Evolutionary conservation across 2,797 vertebrate genomes (phyloP), one percentile per base, ranked within the genome.

Genomic region (Trematomus bernacchii): DNA sequence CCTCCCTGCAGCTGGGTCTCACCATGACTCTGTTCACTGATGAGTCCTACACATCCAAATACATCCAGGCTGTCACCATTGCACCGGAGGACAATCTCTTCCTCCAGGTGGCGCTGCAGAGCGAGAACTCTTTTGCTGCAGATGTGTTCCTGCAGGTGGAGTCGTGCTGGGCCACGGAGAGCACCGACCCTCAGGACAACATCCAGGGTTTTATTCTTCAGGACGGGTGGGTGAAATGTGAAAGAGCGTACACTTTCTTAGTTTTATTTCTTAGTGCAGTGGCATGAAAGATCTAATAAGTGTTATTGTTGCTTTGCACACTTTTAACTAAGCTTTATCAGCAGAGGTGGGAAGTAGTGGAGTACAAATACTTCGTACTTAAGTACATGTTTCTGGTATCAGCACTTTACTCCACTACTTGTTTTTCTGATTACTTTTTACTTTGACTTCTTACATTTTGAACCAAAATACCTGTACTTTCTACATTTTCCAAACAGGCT

Each of bases 121-220:
- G 83, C n/a, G 80, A 88, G 52, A 13, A 64, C 81, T 83, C 87
- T 0, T 91, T 94, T 27, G 82, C 82, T 0, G 71, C 85, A 0
- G 83, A 88, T 0, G 30, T 94, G 51, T 73, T 89, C 14, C 80
- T 95, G 77, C 87, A 84, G 69, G 87, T 93, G 79, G 86, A 87
- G 4, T 91, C 92, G 0, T 95, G 94, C 79, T 95, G 94, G 94
- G 89, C 92, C 51, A 94, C 93, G 0, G 92, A 93, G 83, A 87
- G 76, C 71, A 0, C 65, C 0, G 43, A 92, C 77, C 86, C 93
- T 0, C 46, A 83, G 13, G 90, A 91, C 14, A 0, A 30, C 0
- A 68, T 71, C 6, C 79, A 86, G 60, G 93, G 85, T 0, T 2
- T 88, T 10, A 57, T 95, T 16, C 85, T 95, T 0, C 72, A 86